Percentiles rank a stretch among this genome's conserved stretches.
phyloP scores from a whole-genome alignment of 2,797 vertebrate species.

The Scyliorhinus canicula region DNA sequence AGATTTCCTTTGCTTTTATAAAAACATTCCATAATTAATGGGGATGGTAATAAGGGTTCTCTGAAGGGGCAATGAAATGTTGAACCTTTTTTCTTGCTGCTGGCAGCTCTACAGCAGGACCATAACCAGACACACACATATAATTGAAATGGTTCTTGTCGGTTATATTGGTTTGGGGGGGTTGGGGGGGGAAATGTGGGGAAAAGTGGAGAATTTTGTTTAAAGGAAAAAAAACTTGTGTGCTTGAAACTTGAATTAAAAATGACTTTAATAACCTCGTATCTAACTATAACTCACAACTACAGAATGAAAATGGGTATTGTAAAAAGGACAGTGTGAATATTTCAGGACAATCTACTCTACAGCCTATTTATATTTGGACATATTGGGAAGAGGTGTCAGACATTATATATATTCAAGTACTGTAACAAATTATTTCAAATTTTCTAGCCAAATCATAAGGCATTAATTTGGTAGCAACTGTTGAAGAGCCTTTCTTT shows the following conservation, averaged over 20 bases:
- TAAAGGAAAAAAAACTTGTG: slow-evolving; percentile 12
- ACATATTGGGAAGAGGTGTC: slow-evolving; percentile 27
- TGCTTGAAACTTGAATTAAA: slow-evolving; percentile 23
- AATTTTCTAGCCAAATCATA: slow-evolving; percentile 30
- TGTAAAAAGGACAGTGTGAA: slow-evolving; percentile 33
- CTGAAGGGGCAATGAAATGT: slow-evolving; percentile 16
- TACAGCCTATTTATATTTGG: slow-evolving; percentile 36
- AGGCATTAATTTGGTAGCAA: slow-evolving; percentile 34
- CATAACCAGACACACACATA: slow-evolving; percentile 35
- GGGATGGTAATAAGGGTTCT: slow-evolving; percentile 33
- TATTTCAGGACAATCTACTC: slow-evolving; percentile 23
- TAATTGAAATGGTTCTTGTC: slow-evolving; percentile 7
- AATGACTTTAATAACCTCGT: neutral
- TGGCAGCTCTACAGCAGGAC: slow-evolving; percentile 37
- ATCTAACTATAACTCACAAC: neutral
- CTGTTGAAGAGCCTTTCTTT: slow-evolving; percentile 17
- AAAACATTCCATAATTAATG: slow-evolving; percentile 42
- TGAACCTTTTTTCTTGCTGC: slow-evolving; percentile 36
- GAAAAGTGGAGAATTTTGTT: neutral
- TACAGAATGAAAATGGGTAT: slow-evolving; percentile 17
- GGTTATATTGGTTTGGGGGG: slow-evolving; percentile 17
- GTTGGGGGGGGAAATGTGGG: neutral
- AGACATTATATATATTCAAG: slow-evolving; percentile 32
- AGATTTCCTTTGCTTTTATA: slow-evolving; percentile 39
- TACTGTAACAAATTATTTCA: slow-evolving; percentile 33